phyloP scores from a whole-genome alignment of 1,140 invertebrate species.

The Holotrichia oblita region DNA sequence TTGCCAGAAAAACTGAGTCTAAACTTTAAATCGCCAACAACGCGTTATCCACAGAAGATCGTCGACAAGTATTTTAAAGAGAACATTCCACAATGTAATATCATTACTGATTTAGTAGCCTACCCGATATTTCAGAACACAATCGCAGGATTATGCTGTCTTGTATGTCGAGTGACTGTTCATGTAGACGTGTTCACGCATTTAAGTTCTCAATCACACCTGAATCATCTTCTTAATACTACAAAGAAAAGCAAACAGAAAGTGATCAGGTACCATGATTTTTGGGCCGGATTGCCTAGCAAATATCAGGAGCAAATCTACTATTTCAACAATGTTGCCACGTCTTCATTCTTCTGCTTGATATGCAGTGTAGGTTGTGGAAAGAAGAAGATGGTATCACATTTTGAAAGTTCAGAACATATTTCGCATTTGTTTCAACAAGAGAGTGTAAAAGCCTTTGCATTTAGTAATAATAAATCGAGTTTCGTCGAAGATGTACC shows the following conservation, averaged over 20 bases:
- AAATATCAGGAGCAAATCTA: background rate
- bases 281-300: background rate
- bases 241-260: background rate
- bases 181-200: background rate
- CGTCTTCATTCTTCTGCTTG: background rate
- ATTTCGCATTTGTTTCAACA: no score
- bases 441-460: no score
- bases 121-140: background rate
- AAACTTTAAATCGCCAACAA: background rate
- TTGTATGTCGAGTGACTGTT: background rate
- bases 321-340: background rate
- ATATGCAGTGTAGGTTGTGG: background rate
- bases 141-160: background rate
- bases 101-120: background rate
- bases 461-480: no score
- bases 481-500: no score
- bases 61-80: background rate
- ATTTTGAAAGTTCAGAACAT: background rate
- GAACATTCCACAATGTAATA: slow-evolving; percentile 1
- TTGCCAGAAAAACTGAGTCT: background rate
- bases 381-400: background rate
- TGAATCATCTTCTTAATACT: background rate
- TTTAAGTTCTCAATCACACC: background rate
- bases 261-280: background rate
- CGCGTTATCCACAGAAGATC: background rate